Conservation (phyloP, 92 coral and sea anemone genomes). For the Actinostola sp. region DNA sequence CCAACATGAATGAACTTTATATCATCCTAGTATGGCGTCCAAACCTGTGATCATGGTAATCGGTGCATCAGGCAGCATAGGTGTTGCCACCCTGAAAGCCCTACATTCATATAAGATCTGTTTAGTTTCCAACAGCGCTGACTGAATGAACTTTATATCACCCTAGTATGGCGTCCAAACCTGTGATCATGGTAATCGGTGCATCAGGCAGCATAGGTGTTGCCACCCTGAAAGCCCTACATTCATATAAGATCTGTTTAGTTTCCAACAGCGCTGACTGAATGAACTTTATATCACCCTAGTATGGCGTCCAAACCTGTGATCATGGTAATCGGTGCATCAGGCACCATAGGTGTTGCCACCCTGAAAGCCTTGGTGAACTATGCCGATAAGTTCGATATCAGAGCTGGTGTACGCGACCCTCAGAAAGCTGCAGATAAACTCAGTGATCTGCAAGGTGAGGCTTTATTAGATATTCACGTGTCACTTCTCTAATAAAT, state of each 20-base stretch:
- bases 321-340: conserved; percentile 68
- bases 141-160: too few species aligned
- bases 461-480: neutral
- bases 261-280: too few species aligned
- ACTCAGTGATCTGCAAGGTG: conserved; percentile 13
- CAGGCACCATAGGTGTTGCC: conserved; percentile 62
- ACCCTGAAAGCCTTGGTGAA: conserved; percentile 57
- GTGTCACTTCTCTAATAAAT: too few species aligned
- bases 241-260: too few species aligned
- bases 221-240: conserved; percentile 61
- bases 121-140: too few species aligned
- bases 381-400: conserved; percentile 49
- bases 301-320: conserved; percentile 51
- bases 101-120: too few species aligned
- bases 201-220: conserved; percentile 64
- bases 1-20: too few species aligned
- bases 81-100: too few species aligned
- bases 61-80: too few species aligned
- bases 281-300: too few species aligned
- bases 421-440: conserved; percentile 34
- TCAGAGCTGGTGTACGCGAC: conserved; percentile 67
- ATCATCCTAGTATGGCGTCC: too few species aligned
- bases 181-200: conserved; percentile 65
- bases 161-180: conserved; percentile 50
- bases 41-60: too few species aligned